Conservation (phyloP, 2,113 vertebrate genomes). For the Craseonycteris thonglongyai region DNA sequence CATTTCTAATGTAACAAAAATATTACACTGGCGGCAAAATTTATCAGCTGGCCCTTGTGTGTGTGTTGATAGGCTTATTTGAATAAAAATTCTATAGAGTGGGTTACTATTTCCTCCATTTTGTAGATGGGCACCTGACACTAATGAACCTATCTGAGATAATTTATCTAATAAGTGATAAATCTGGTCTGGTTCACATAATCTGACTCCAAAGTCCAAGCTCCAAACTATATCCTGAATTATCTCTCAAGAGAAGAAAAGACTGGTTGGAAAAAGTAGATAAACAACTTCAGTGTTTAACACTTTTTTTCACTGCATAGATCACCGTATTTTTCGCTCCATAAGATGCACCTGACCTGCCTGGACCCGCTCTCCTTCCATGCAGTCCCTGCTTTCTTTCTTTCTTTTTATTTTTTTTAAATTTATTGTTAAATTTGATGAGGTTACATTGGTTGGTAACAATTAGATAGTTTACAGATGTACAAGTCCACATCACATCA, state of each 20-base stretch:
- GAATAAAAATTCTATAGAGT: background rate
- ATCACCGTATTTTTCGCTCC: no score
- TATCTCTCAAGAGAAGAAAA: background rate
- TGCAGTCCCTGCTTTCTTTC: no score
- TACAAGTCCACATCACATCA: no score
- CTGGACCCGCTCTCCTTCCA: no score
- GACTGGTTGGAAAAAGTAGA: background rate
- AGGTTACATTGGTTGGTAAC: no score
- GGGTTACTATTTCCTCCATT: background rate
- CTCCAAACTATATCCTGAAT: background rate
- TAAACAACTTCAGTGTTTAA: background rate
- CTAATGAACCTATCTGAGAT: background rate
- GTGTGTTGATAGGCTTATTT: background rate
- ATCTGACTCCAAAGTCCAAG: background rate
- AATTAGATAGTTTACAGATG: no score
- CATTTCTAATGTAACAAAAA: no score
- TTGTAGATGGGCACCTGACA: background rate
- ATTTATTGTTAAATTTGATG: no score
- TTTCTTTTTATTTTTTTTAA: no score
- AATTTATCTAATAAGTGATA: background rate
- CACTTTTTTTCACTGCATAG: rapidly evolving
- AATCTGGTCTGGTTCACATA: background rate
- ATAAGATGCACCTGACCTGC: no score
- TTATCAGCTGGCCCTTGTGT: no score
- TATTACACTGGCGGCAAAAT: no score